Evolutionary conservation across 2,888 invertebrate species (phyloP), one percentile per base, ranked within the genome.

Genomic region (Baccha elongata): DNA sequence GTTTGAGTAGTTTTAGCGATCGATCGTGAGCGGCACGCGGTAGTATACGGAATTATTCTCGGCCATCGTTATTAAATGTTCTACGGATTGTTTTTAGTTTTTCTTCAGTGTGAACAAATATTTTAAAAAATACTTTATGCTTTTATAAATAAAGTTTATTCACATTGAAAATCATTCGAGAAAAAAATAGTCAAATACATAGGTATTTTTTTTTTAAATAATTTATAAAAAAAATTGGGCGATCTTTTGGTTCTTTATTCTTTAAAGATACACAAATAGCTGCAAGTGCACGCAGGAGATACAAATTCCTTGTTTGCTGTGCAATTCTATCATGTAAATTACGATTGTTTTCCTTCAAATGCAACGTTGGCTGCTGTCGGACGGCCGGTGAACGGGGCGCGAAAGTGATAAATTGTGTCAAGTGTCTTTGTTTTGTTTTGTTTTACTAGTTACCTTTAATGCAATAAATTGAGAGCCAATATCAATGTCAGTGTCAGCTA

Each of bases 1-100:
- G 78, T 85, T 85, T 72, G 84, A 85, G 85, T 78, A 65, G 85
- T 81, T 85, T 81, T 72, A 75, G 69, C 78, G 85, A 84, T 74
- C 75, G 85, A 84, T 85, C 81, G 85, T 74, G 76, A 53, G 65
- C 69, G 58, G 53, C 42, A 52, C 60, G 44, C 10, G 1, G 8
- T 15, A 11, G 2, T 44, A 5, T 3, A 52, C 17, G 17, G 6
- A 52, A 17, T 52, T 2, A 15, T 23, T 21, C 10, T n/a, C n/a
- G n/a, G 37, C 37, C 55, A 40, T 8, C 13, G 2, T 13, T 7
- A 13, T 26, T 13, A 10, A 48, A 40, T 23, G 13, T 40, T 11
- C 10, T 40, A 1, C 40, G 23, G 40, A 55, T 55, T 55, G 19
- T 23, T 37, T 37, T 13, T 55, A 13, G 37, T 13, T 35, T 21